Evolutionary conservation across 2,797 vertebrate species (phyloP), one percentile per base, ranked within the genome.

Genomic region (Tragopan temminckii): DNA sequence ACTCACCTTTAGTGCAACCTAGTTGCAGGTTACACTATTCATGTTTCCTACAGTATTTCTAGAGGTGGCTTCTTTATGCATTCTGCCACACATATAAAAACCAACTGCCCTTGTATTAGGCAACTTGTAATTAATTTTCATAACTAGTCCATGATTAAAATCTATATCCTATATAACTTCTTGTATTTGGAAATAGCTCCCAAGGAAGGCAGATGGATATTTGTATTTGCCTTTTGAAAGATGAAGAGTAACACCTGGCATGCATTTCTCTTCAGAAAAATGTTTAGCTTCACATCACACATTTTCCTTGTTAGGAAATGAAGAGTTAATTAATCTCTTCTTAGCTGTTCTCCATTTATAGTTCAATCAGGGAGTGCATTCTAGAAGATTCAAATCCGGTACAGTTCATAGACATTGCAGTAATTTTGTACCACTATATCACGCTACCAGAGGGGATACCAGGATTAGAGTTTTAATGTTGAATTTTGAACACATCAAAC

Each of bases 311-410:
- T 85, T 88, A 95, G 72, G 59, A 92, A 93, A 78, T 75, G 29
- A 93, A 95, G 95, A 85, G 76, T 92, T 92, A 94, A 95, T 92
- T 95, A 85, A 85, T 92, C 62, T 93, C 74, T 92, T 38, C 33
- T 91, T 94, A 83, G 72, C 27, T 88, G 27, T 18, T 94, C 64
- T 88, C 72, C 85, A 83, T 83, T 95, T 96, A 85, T 68, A 93
- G 91, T 88, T 89, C 82, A 88, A 25, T 92, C 77, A 91, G 63
- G 29, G 68, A 88, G 58, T 78, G 80, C 19, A 68, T 92, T 96
- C 91, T 79, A 83, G 70, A 94, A 92, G 62, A 80, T 80, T 89
- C 81, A 92, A 90, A 85, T 59, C 69, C 76, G 58, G 71, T 68
- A 75, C 38, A 83, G 69, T 83, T 91, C 85, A 64, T 61, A 93